These are phyloP conservation scores for Trochalopteron elliotii DNA, from an alignment of 2,113 vertebrate species.

Conservation along the genomic window DNA sequence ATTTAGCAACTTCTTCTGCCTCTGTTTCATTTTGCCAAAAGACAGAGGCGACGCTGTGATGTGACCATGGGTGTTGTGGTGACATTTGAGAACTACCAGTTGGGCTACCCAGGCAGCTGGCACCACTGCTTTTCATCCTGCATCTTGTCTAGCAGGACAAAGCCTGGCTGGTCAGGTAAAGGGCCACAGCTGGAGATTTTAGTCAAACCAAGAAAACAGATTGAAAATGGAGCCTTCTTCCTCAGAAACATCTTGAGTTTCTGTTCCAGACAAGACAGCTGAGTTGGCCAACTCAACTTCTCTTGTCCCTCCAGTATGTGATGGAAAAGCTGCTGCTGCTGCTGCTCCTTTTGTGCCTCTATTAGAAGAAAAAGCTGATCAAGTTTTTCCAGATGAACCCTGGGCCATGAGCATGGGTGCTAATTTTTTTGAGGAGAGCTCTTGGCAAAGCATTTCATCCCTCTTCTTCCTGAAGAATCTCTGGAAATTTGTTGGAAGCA, in stretches of 20 bases:
- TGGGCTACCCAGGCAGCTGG: background rate
- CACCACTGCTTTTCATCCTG: background rate
- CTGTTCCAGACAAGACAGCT: background rate
- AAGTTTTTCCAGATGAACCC: background rate
- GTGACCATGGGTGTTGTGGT: background rate
- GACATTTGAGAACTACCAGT: background rate
- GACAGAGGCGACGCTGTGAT: background rate
- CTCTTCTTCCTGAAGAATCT: slow-evolving; percentile 20
- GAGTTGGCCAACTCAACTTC: background rate
- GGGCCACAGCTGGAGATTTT: background rate
- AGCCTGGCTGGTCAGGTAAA: background rate
- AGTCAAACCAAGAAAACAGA: background rate
- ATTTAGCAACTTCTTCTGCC: background rate
- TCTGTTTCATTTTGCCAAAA: background rate
- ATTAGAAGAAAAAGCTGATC: slow-evolving; percentile 3
- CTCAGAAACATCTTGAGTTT: background rate
- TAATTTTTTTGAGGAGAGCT: background rate
- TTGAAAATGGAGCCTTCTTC: background rate
- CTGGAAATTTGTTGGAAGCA: slow-evolving; percentile 13
- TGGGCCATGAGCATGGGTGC: background rate
- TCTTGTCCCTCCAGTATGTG: background rate
- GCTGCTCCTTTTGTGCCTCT: background rate
- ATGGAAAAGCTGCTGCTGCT: background rate
- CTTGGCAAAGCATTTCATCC: background rate
- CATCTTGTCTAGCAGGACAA: background rate